These are phyloP conservation scores for Phenacoccus solenopsis DNA, from an alignment of 1,140 invertebrate genomes.

Conservation along the genomic window DNA sequence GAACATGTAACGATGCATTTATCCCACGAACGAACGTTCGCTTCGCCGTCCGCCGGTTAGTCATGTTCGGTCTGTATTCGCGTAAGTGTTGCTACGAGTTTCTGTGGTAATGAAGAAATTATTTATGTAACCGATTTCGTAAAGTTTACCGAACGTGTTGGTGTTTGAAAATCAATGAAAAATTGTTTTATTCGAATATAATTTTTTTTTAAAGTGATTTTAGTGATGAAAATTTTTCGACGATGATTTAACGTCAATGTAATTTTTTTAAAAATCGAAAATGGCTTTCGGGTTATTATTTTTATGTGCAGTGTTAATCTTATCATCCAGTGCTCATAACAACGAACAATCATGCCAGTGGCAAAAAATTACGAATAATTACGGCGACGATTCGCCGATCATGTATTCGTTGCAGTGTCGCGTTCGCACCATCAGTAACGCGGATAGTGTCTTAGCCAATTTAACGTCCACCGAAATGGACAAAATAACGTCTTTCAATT, in stretches of 20 bases:
- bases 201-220: background rate
- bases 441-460: conserved; percentile 51
- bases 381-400: conserved; percentile 42
- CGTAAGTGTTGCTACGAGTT: background rate
- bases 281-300: background rate
- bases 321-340: conserved; percentile 14
- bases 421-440: conserved; percentile 54
- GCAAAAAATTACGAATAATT: conserved; percentile 48
- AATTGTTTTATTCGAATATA: background rate
- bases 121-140: background rate
- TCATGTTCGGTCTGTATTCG: background rate
- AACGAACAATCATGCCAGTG: conserved; percentile 31
- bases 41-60: background rate
- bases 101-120: background rate
- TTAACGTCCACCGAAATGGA: conserved; percentile 48
- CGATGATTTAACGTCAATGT: background rate
- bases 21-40: background rate
- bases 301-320: background rate
- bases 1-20: background rate
- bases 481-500: conserved; percentile 48
- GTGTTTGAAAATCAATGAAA: background rate
- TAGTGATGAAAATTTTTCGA: background rate
- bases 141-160: background rate
- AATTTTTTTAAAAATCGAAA: background rate
- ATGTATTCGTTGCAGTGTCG: conserved; percentile 49